phyloP scores from a whole-genome alignment of 1,140 invertebrate species.

The Mercenaria mercenaria region DNA sequence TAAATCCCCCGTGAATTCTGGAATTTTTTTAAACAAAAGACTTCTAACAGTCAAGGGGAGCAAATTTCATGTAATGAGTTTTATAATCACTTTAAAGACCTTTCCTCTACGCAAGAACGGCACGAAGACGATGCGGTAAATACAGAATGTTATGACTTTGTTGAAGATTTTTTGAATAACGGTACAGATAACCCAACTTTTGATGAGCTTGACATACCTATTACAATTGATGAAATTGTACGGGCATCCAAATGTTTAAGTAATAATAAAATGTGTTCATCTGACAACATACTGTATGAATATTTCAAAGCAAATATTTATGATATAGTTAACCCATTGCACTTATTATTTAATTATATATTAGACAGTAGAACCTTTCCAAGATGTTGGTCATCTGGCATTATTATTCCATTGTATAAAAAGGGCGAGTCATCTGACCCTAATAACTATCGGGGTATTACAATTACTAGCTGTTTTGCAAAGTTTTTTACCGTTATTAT shows the following conservation, averaged over 20 bases:
- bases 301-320: too few species aligned
- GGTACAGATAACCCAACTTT: too few species aligned
- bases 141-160: too few species aligned
- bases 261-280: too few species aligned
- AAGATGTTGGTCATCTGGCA: background rate
- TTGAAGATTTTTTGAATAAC: too few species aligned
- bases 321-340: background rate
- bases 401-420: conserved; percentile 27
- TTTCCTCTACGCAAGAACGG: too few species aligned
- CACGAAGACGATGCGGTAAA: too few species aligned
- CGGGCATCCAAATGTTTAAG: too few species aligned
- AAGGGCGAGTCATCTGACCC: background rate
- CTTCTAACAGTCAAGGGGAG: background rate
- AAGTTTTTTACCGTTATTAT: conserved; percentile 24
- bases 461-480: background rate
- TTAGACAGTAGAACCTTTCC: background rate
- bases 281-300: too few species aligned
- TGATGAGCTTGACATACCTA: too few species aligned
- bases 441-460: conserved; percentile 13
- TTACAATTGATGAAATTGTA: too few species aligned
- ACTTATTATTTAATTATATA: conserved; percentile 5
- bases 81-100: background rate
- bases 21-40: conserved; percentile 15
- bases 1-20: background rate
- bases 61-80: background rate